Base-by-base conservation (phyloP, 2,888 invertebrate genomes). In the Agapetus fuscipes region DNA sequence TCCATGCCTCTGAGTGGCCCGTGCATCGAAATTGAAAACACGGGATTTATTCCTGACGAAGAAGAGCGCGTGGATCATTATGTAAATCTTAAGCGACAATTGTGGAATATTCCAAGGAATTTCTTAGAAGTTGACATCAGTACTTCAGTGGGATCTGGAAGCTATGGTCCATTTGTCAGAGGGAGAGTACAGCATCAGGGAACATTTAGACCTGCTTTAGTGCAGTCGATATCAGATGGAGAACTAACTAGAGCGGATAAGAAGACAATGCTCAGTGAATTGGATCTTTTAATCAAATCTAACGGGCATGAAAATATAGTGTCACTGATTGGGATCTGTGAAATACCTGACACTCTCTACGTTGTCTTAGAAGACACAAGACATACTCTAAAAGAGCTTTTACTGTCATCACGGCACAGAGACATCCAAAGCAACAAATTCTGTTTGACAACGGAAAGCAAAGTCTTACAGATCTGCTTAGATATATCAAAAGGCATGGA, bases 11-110 rank as follows among this genome's bases (percentile, higher is more conserved):
- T 87, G 14, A 86, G 85, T 54, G 84, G 85, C 41, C 83, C 86
- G 0, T 78, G 84, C 53, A 74, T 83, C 45, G 86, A 86, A 62
- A 76, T 83, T 56, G 87, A 86, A 57, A 87, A 86, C 55, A 74
- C 82, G 51, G 85, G 81, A 1, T 87, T 83, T 51, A 68, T 85
- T 13, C 76, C 78, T 13, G 86, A 85, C 51, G 82, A 82, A 46
- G 73, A 80, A 26, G 74, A 76, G 48, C 67, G 74, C 49, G 65
- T 73, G 1, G 82, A 83, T 53, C 76, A 83, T 53, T 86, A 84
- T 53, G 75, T 80, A 35, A 80, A 78, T 48, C 65, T 89, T 30
- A 85, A 83, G 55, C 74, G 81, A 50, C 81, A 80, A 55, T 66
- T 89, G 0, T 81, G 83, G 75, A 77, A 76, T 43, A 78, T 75